Percentiles rank a stretch among this genome's conserved stretches.
These are phyloP conservation scores for Brachirus orientalis DNA, from an alignment of 2,113 vertebrate genomes.

Conservation along the genomic window DNA sequence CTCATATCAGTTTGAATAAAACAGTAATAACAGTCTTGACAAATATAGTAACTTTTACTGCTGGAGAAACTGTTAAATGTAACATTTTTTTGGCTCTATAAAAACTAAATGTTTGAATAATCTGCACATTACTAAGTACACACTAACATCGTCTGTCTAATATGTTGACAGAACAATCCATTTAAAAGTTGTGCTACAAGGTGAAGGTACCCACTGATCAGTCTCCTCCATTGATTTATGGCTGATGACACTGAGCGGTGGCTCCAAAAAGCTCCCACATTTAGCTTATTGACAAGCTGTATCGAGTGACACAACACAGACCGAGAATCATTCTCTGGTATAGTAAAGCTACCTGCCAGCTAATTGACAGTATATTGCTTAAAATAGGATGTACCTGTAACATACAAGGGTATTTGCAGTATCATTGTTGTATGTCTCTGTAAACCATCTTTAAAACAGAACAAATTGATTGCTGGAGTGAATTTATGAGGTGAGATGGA, in stretches of 20 bases:
- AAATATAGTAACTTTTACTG: slow-evolving; percentile 1
- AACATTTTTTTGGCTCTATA: slow-evolving; percentile 11
- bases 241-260: slow-evolving; percentile 41
- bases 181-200: slow-evolving; percentile 58
- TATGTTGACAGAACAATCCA: slow-evolving; percentile 42
- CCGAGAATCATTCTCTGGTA: slow-evolving; percentile 11
- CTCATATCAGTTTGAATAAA: too few relatives aligned
- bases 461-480: too few relatives aligned
- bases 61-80: slow-evolving; percentile 8
- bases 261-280: slow-evolving; percentile 46
- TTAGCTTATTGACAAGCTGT: slow-evolving; percentile 42
- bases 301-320: slow-evolving; percentile 36
- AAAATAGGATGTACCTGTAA: slow-evolving; percentile 35
- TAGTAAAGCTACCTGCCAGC: slow-evolving; percentile 7
- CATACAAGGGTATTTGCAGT: slow-evolving; percentile 19
- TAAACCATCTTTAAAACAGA: too few relatives aligned
- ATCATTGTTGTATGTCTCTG: too few relatives aligned
- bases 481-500: too few relatives aligned
- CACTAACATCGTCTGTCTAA: slow-evolving; percentile 2
- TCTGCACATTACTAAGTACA: neutral
- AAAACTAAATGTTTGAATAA: slow-evolving; percentile 16
- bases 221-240: slow-evolving; percentile 48
- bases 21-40: neutral
- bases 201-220: slow-evolving; percentile 45
- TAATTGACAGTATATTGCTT: slow-evolving; percentile 38